Conservation (phyloP, 2,888 invertebrate genomes). For the Folsomia candida region DNA sequence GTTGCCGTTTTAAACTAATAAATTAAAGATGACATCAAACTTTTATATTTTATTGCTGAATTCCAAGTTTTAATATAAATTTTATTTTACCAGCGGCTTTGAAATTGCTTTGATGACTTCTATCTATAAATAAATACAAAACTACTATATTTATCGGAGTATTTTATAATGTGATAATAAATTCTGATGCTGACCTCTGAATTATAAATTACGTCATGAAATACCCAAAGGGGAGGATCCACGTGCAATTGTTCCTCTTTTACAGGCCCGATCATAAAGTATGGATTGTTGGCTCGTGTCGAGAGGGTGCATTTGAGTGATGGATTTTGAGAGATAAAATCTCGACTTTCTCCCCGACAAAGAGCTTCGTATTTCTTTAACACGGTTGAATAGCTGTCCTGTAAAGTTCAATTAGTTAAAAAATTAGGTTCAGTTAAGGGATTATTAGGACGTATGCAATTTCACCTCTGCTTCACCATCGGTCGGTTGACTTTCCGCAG, state of each 20-base stretch:
- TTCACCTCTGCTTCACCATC: not conserved
- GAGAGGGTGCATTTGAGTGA: conserved; percentile 72
- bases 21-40: conserved; percentile 20
- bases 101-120: conserved; percentile 74
- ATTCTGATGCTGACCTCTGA: no score
- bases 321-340: conserved; percentile 57
- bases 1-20: conserved; percentile 83
- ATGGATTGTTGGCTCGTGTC: conserved; percentile 67
- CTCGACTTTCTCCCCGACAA: conserved; percentile 70
- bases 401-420: not conserved
- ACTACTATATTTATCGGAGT: no score
- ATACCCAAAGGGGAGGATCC: conserved; percentile 77
- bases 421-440: not conserved
- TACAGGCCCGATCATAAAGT: conserved; percentile 68
- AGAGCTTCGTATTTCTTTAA: conserved; percentile 65
- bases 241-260: conserved; percentile 78
- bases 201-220: conserved; percentile 83
- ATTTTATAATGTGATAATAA: no score
- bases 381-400: not conserved
- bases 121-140: no score
- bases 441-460: not conserved
- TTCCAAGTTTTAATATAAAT: not conserved
- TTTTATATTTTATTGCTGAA: not conserved
- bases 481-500: conserved; percentile 8
- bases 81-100: not conserved